Conservation (phyloP, 2,797 vertebrate species). For the Ciconia nigra region DNA sequence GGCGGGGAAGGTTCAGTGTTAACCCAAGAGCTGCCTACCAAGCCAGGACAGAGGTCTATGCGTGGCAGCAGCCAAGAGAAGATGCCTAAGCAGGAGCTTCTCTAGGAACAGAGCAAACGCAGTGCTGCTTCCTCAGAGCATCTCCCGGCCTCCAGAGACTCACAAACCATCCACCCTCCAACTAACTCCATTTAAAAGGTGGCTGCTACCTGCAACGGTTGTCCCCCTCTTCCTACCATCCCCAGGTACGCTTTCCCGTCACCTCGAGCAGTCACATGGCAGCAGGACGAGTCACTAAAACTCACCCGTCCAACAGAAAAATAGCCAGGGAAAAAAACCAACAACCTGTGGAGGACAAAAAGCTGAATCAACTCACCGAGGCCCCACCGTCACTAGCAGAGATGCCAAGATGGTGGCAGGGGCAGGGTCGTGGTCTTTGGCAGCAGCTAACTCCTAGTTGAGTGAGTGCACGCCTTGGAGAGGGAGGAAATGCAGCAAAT, state of each 20-base stretch:
- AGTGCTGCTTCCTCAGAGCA: neutral
- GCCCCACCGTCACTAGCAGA: neutral
- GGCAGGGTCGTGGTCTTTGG: neutral
- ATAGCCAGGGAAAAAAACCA: neutral
- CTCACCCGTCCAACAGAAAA: neutral
- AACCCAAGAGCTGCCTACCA: neutral
- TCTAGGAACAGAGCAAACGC: neutral
- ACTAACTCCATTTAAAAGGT: no score
- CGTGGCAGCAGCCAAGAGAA: neutral
- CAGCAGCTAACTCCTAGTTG: no score
- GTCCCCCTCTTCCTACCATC: neutral
- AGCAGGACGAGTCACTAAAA: neutral
- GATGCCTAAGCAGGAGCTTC: neutral
- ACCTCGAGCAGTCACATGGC: neutral
- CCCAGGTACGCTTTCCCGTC: no score
- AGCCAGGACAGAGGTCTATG: neutral
- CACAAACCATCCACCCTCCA: neutral
- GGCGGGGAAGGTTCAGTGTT: neutral
- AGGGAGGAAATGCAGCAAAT: neutral
- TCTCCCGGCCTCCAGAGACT: neutral
- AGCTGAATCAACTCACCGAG: neutral
- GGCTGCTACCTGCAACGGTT: slow-evolving; percentile 63
- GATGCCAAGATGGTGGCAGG: neutral
- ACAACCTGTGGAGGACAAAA: no score
- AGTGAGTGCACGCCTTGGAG: rapidly evolving